phyloP scores from a whole-genome alignment of 2,113 vertebrate genomes.

The Percopsis transmontana region DNA sequence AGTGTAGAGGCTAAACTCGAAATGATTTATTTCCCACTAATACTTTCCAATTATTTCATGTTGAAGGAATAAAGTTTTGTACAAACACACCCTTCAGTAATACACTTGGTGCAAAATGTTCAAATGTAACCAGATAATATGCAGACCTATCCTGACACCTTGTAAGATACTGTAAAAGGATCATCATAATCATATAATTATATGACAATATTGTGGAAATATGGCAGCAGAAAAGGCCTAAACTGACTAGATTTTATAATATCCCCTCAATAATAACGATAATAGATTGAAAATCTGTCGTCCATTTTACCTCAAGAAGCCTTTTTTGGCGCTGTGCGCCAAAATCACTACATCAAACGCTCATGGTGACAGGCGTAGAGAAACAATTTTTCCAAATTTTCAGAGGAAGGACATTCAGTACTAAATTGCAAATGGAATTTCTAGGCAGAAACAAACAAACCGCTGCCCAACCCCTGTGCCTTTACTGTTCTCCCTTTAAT shows the following conservation, averaged over 20 bases:
- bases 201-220: not conserved
- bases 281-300: slow-evolving; percentile 9
- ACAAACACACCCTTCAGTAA: not conserved
- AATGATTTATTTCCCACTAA: slow-evolving; percentile 43
- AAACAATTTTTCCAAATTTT: slow-evolving; percentile 45
- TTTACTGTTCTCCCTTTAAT: slow-evolving; percentile 89
- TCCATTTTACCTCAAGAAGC: not conserved
- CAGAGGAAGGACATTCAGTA: slow-evolving; percentile 43
- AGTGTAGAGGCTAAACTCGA: slow-evolving; percentile 52
- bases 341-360: slow-evolving; percentile 20
- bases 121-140: not conserved
- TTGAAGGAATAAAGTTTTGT: slow-evolving; percentile 10
- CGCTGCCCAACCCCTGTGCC: slow-evolving; percentile 61
- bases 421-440: slow-evolving; percentile 68
- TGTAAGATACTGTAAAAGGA: not conserved
- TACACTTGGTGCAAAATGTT: no score
- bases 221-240: not conserved
- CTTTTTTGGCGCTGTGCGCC: slow-evolving; percentile 25
- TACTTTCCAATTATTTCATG: slow-evolving; percentile 33
- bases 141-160: no score
- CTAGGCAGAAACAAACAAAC: slow-evolving; percentile 60
- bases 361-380: slow-evolving; percentile 5
- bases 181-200: not conserved
- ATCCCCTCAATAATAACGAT: not conserved
- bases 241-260: slow-evolving; percentile 5